Percentiles rank a stretch among this genome's conserved stretches.
These are phyloP conservation scores for Knipowitschia caucasica DNA, from an alignment of 2,797 vertebrate genomes.

Conservation along the genomic window DNA sequence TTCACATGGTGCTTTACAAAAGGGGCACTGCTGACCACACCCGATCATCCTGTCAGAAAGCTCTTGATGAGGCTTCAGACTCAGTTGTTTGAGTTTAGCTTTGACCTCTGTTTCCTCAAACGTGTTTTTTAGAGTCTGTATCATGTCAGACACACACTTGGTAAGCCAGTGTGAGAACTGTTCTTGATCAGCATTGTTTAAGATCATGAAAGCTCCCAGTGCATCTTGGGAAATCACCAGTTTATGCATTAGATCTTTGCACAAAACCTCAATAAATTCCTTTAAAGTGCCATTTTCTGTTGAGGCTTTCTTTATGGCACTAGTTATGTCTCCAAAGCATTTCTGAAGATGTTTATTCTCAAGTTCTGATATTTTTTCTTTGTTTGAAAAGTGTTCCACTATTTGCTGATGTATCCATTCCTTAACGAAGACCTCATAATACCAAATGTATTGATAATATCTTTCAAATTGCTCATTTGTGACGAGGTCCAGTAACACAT, in stretches of 20 bases:
- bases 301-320: conserved; percentile 36
- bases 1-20: conserved; percentile 66
- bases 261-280: conserved; percentile 51
- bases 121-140: conserved; percentile 2
- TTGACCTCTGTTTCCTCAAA: neutral
- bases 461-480: neutral
- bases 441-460: conserved; percentile 1
- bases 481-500: conserved; percentile 44
- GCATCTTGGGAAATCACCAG: conserved; percentile 53
- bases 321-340: conserved; percentile 30
- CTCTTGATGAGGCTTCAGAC: conserved; percentile 51
- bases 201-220: conserved; percentile 39
- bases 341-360: conserved; percentile 21
- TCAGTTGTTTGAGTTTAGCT: conserved; percentile 1
- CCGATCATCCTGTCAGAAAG: conserved; percentile 60
- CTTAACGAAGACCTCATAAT: conserved; percentile 41
- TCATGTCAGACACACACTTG: conserved; percentile 34
- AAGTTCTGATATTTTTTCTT: neutral
- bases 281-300: conserved; percentile 10
- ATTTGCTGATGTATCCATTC: conserved; percentile 29
- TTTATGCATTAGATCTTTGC: conserved; percentile 45
- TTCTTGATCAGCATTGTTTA: conserved; percentile 42
- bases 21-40: conserved; percentile 70
- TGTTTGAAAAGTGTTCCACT: conserved; percentile 13
- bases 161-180: conserved; percentile 50